These are phyloP conservation scores for Heliconius sara DNA, from an alignment of 2,888 invertebrate genomes.

Conservation along the genomic window DNA sequence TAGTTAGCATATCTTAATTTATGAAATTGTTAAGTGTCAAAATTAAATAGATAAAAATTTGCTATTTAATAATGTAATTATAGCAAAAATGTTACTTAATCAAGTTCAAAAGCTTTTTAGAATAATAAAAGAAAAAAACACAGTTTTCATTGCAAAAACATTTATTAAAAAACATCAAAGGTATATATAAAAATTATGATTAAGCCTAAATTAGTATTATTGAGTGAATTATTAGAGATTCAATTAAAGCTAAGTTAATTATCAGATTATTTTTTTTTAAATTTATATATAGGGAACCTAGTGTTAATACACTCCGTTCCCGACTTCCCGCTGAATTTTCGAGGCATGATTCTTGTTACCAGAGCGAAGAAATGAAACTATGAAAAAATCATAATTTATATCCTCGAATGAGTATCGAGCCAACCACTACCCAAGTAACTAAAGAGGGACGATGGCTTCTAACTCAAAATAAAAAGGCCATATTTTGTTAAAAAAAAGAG, in stretches of 20 bases:
- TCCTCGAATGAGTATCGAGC: no score
- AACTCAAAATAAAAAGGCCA: background rate
- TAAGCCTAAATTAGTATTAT: conserved; percentile 9
- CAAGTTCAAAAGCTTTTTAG: background rate
- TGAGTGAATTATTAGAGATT: background rate
- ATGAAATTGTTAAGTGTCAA: no score
- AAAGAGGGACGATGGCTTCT: no score
- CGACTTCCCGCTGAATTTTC: no score
- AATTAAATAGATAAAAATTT: no score
- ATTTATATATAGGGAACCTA: no score
- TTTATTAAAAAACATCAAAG: conserved; percentile 13
- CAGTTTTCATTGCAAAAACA: background rate
- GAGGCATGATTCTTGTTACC: no score
- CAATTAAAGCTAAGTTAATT: background rate
- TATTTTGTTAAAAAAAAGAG: background rate
- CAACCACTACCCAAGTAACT: no score
- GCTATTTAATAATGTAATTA: background rate
- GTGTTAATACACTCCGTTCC: no score
- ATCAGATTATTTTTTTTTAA: background rate
- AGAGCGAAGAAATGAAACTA: no score
- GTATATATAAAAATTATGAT: conserved; percentile 7
- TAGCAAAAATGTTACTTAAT: background rate
- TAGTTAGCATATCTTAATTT: no score
- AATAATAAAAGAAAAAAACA: background rate
- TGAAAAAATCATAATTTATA: no score